Evolutionary conservation across 2,113 vertebrate species (phyloP).

Genomic region (Tor tambroides): DNA sequence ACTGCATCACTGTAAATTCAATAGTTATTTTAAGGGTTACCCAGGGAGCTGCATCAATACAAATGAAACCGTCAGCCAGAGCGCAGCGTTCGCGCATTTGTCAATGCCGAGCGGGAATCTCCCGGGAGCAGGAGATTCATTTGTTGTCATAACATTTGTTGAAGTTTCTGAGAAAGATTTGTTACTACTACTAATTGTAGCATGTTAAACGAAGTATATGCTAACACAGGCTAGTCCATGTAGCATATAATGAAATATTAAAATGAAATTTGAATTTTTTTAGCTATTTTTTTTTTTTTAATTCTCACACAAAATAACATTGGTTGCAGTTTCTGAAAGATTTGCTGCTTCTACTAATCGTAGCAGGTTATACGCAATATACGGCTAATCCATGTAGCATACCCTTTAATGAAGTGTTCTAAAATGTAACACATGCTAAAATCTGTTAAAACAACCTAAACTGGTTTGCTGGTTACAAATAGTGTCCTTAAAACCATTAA

Average conservation of each 20-base stretch:
- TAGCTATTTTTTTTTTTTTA: too few relatives aligned
- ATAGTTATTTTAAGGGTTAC: slow-evolving; percentile 26
- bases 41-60: slow-evolving; percentile 15
- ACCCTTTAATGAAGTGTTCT: too few relatives aligned
- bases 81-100: neutral
- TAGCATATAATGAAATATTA: neutral
- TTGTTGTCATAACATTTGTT: neutral
- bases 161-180: neutral
- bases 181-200: neutral
- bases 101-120: slow-evolving; percentile 12
- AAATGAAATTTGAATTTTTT: too few relatives aligned
- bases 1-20: neutral
- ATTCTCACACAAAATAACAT: neutral
- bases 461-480: neutral
- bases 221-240: neutral
- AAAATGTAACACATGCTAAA: too few relatives aligned
- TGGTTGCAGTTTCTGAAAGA: neutral
- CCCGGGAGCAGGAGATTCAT: neutral
- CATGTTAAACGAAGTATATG: neutral
- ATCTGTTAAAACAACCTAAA: neutral
- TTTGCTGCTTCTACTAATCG: neutral
- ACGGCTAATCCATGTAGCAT: neutral
- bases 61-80: slow-evolving; percentile 24
- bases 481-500: neutral
- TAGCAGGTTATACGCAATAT: neutral